Evolutionary conservation across 2,888 invertebrate species (phyloP).

Genomic region (Metalampra italica): DNA sequence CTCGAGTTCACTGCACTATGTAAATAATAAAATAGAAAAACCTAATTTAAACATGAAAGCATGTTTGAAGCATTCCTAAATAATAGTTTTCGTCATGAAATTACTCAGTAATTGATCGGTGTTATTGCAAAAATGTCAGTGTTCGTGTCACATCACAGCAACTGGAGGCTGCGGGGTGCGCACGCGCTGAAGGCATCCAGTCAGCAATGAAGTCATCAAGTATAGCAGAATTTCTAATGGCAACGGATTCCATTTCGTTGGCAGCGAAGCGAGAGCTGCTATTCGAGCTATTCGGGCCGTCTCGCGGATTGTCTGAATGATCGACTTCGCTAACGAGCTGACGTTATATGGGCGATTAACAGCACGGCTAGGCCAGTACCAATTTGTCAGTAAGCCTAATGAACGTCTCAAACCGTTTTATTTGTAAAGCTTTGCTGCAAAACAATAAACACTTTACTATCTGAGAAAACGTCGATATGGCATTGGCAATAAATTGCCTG

Average conservation of each 20-base stretch:
- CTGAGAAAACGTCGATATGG: background rate
- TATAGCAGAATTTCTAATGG: constrained; percentile 70
- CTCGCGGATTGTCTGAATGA: constrained; percentile 47
- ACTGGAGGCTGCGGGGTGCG: constrained; percentile 14
- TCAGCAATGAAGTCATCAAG: constrained; percentile 68
- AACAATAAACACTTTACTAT: background rate
- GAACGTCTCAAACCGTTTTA: constrained; percentile 6
- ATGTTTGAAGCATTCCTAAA: constrained; percentile 10
- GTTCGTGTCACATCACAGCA: constrained; percentile 39
- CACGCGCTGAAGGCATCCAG: constrained; percentile 54
- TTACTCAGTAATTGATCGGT: constrained; percentile 11
- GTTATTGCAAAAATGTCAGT: constrained; percentile 31
- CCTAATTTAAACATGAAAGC: constrained; percentile 30
- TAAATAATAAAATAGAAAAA: constrained; percentile 8
- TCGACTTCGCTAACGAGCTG: constrained; percentile 14
- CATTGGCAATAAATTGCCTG: background rate
- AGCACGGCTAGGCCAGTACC: constrained; percentile 8
- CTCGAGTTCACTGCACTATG: too few relatives aligned
- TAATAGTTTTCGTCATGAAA: background rate
- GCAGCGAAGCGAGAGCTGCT: constrained; percentile 63
- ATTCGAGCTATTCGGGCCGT: constrained; percentile 62
- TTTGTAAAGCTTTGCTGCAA: constrained; percentile 2
- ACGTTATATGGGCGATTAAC: constrained; percentile 13
- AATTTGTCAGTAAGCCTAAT: constrained; percentile 13
- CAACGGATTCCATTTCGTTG: constrained; percentile 73